Base-by-base conservation (phyloP, 2,888 invertebrate species). In the Mimumesa dahlbomi region DNA sequence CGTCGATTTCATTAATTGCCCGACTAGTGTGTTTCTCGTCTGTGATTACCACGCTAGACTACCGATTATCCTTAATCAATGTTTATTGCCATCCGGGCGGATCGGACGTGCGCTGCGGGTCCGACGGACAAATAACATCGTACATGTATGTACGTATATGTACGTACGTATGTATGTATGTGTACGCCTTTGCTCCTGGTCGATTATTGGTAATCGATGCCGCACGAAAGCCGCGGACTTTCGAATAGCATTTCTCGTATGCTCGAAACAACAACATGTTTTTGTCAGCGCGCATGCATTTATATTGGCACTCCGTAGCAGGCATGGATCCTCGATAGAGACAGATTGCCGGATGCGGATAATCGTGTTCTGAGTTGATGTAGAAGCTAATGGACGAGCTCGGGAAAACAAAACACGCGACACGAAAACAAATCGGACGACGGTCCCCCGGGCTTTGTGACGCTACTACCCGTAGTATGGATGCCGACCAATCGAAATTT, bases 401-500 rank as follows among this genome's bases (percentile, higher is more conserved):
- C 36, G 45, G 57, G 56, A 61, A 62, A 71, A 74, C 57, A 66
- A 69, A 77, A 58, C 52, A 36, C 42, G 18, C 40, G 40, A 54
- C 34, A 34, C 52, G 25, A 52, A 75, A 64, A 75, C 64, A 75
- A 79, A 78, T 78, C 75, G 69, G 36, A 54, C 38, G 31, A 69
- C 57, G 49, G 6, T 63, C 61, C 56, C 58, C 2, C 22, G 46
- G 53, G 63, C 21, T 52, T 68, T 54, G n/a, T 18, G 46, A 11
- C 7, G 43, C 31, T 49, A n/a, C n/a, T n/a, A 19, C 57, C 21
- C 29, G 34, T 57, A 46, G 52, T 64, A 69, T 64, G 49, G 70
- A 19, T 52, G 48, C 40, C 11, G 43, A 40, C 73, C 66, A 65
- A 76, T 76, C 69, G 59, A 73, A 79, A 67, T 73, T 76, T 73